A percentile compares a stretch with the other conserved stretches of the same genome.
phyloP scores from a whole-genome alignment of 2,113 vertebrate species.

The Gallinago undulata region DNA sequence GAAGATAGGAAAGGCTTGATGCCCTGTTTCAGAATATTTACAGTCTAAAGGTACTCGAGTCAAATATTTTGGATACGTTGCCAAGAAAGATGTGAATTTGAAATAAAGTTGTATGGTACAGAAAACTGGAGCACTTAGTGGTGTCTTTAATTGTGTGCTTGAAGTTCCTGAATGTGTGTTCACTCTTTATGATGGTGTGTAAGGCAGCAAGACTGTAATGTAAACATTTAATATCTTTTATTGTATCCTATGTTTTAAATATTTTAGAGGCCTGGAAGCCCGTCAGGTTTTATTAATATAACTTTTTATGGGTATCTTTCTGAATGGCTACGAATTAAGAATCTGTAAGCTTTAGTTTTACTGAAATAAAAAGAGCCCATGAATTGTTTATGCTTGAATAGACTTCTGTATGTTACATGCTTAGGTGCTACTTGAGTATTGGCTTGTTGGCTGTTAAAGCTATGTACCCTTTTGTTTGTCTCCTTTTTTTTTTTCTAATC shows the following conservation, averaged over 20 bases:
- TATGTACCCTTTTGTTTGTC: background rate
- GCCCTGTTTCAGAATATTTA: slow-evolving; percentile 1
- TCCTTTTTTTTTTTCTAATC: background rate
- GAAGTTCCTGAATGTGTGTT: slow-evolving; percentile 49
- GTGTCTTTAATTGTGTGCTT: slow-evolving; percentile 25
- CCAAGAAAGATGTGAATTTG: slow-evolving; percentile 47
- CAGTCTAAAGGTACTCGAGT: slow-evolving; percentile 10
- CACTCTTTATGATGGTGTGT: slow-evolving; percentile 12
- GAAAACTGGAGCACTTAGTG: slow-evolving; percentile 12
- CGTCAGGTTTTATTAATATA: slow-evolving; percentile 38
- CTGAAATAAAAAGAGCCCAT: slow-evolving; percentile 64
- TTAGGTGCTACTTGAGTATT: background rate
- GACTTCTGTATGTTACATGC: background rate
- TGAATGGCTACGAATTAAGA: slow-evolving; percentile 19
- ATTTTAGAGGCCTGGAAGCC: slow-evolving; percentile 34
- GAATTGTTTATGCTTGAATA: background rate
- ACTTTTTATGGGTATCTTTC: slow-evolving; percentile 22
- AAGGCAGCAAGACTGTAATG: slow-evolving; percentile 48
- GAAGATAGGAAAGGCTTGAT: background rate
- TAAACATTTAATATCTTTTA: slow-evolving; percentile 46
- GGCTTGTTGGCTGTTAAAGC: background rate
- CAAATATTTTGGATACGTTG: slow-evolving; percentile 36
- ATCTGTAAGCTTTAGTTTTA: slow-evolving; percentile 61
- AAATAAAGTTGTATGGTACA: slow-evolving; percentile 56
- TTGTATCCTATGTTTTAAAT: slow-evolving; percentile 41